Conservation (phyloP, 64 coral and sea anemone species). For the Montipora sp. region DNA sequence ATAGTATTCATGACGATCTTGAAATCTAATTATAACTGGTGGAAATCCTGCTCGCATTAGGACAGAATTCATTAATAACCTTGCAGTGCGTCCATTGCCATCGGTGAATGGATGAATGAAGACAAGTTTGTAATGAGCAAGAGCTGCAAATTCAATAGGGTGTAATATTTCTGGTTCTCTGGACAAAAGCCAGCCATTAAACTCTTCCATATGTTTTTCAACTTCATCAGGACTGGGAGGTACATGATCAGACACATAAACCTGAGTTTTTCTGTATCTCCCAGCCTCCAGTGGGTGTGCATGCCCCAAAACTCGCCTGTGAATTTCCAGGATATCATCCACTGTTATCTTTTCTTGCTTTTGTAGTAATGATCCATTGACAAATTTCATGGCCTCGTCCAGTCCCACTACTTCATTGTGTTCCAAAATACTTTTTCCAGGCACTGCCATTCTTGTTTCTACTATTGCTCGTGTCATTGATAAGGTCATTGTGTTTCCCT, state of each 20-base stretch:
- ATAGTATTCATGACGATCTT: conserved; percentile 93
- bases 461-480: conserved; percentile 98
- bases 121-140: conserved; percentile 96
- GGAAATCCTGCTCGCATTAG: conserved; percentile 99
- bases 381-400: conserved; percentile 93
- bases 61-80: conserved; percentile 96
- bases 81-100: conserved; percentile 94
- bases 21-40: conserved; percentile 88
- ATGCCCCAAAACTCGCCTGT: conserved; percentile 90
- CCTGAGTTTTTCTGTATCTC: conserved; percentile 83
- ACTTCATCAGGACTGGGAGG: conserved; percentile 88
- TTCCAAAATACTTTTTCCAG: conserved; percentile 95
- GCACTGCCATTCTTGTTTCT: conserved; percentile 95
- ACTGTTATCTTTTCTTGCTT: conserved; percentile 76
- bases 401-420: conserved; percentile 98
- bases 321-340: conserved; percentile 93
- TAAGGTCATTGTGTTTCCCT: conserved; percentile 99
- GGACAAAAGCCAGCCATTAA: conserved; percentile 85
- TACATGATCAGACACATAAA: conserved; percentile 90
- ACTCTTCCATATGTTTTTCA: conserved; percentile 89
- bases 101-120: conserved; percentile 99
- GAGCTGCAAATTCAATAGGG: conserved; percentile 97
- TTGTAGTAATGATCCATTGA: conserved; percentile 91
- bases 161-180: conserved; percentile 77
- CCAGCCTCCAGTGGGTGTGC: conserved; percentile 96